Base-by-base conservation (phyloP, 2,113 vertebrate species). In the Tringa solitaria region DNA sequence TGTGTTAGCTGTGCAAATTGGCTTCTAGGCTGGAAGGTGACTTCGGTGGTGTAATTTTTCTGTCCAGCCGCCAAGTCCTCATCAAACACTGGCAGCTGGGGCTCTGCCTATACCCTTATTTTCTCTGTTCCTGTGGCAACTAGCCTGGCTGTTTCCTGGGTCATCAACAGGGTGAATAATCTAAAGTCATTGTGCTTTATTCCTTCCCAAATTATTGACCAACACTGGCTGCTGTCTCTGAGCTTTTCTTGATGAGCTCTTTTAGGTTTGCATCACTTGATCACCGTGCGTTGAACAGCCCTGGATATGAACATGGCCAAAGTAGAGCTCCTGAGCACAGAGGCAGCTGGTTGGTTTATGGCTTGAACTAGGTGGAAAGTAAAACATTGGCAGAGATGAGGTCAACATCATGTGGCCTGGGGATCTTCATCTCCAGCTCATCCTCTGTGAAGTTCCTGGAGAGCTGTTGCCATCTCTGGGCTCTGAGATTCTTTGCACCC, bases 231-330 rank as follows among this genome's bases (percentile, higher is more conserved):
- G 24, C 27, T 64, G n/a, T 18, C 37, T 59, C 46, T 45, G 30
- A 28, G 26, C 13, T 65, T 89, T 64, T 68, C 57, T 60, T 73
- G 45, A 22, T 43, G 67, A 84, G 28, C 21, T 32, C 4, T 61
- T 90, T 46, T 16, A 79, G 41, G 17, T 39, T 88, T 30, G 2
- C 11, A 20, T 22, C 69, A 12, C 37, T 73, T 43, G 24, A 33
- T 30, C 33, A 39, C 21, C 0, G 0, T 26, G 41, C 14, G 23
- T 60, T 64, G 8, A 28, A 54, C 20, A 50, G 10, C 8, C 23
- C 0, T 18, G 19, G 48, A 20, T 14, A 24, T 30, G 63, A 88
- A 18, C 20, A 6, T 6, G 59, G 23, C 6, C 50, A 88, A 1
- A 1, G 10, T 10, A 19, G 33, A 80, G 2, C 12, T 76, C 48